Evolutionary conservation across 2,888 invertebrate genomes (phyloP).

Genomic region (Rhogogaster chlorosoma): DNA sequence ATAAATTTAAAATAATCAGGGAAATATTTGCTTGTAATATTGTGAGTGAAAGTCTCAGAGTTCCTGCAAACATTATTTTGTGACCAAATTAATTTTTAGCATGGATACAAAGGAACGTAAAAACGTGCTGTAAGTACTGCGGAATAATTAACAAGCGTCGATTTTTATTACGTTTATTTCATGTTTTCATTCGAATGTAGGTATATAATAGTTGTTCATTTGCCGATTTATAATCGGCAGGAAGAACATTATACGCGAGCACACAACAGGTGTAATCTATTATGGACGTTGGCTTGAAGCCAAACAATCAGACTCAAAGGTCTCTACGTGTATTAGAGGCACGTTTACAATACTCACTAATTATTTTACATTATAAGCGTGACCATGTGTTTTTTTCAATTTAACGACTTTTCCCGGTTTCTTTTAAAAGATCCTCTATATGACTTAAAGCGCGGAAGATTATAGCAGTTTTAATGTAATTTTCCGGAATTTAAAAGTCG

Average conservation of each 20-base stretch:
- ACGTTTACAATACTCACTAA: background rate
- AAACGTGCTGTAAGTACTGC: background rate
- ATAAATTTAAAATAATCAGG: no score
- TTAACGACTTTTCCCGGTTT: background rate
- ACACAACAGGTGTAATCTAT: background rate
- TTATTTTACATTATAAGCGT: background rate
- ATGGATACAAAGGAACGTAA: background rate
- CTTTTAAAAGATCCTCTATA: background rate
- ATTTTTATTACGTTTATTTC: background rate
- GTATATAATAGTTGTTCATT: background rate
- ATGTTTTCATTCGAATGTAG: background rate
- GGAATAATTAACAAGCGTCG: background rate
- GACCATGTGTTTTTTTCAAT: background rate
- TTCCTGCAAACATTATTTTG: no score
- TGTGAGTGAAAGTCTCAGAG: no score
- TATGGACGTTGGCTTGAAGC: background rate
- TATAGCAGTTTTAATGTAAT: background rate
- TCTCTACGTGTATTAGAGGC: background rate
- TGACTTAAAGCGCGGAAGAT: background rate
- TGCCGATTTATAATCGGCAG: background rate
- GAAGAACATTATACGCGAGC: background rate
- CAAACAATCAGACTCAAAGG: background rate
- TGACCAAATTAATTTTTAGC: no score
- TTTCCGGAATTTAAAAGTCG: background rate
- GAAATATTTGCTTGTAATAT: no score